Evolutionary conservation across 2,797 vertebrate species (phyloP).

Genomic region (Anguilla megastoma): DNA sequence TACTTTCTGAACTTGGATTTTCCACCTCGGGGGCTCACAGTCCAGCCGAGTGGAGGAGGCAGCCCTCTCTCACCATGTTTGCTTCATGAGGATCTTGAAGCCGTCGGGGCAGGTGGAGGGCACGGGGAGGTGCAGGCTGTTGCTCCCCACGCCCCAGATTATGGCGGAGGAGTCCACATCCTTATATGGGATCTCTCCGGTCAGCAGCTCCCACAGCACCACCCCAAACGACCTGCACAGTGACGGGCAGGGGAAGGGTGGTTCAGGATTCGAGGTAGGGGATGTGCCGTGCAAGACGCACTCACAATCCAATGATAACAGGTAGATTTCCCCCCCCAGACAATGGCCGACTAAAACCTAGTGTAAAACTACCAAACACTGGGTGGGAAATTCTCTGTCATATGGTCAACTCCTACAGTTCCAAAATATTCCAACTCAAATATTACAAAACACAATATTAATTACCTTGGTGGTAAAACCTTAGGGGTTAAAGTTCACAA

Average conservation of each 20-base stretch:
- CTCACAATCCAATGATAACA: not conserved
- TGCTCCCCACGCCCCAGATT: constrained; percentile 98
- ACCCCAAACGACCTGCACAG: constrained; percentile 91
- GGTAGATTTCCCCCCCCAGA: not conserved
- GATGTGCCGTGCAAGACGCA: not conserved
- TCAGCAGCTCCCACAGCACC: constrained; percentile 97
- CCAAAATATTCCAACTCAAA: not conserved
- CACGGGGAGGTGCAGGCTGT: constrained; percentile 96
- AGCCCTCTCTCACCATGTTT: constrained; percentile 84
- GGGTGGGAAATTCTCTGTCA: not conserved
- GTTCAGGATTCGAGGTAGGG: not conserved
- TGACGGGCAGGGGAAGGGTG: not conserved
- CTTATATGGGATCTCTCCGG: constrained; percentile 97
- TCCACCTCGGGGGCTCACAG: not conserved
- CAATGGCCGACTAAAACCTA: not conserved
- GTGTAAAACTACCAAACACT: not conserved
- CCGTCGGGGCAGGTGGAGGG: constrained; percentile 97
- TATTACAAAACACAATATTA: not conserved
- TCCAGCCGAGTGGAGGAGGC: not conserved
- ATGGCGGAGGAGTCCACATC: constrained; percentile 98
- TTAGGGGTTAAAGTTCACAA: not conserved
- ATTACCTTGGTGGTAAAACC: not conserved
- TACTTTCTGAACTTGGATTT: not conserved
- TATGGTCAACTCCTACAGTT: not conserved
- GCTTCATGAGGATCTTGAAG: constrained; percentile 99